Evolutionary conservation across 2,888 invertebrate species (phyloP), one percentile per base, ranked within the genome.

Genomic region (Phania funesta): DNA sequence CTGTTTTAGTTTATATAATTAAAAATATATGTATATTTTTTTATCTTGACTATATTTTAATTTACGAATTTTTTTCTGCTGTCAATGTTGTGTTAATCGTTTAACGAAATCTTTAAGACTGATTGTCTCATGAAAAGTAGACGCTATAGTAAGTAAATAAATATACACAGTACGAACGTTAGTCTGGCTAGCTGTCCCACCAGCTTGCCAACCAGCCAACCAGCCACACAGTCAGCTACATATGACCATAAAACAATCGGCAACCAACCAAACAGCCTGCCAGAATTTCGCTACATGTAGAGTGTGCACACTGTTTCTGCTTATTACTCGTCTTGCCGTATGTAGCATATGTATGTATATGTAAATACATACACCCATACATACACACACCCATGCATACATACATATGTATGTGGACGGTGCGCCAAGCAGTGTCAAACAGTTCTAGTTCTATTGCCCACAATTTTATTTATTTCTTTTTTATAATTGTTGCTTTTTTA

Each of bases 51-150:
- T 58, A 58, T 16, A 13, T 74, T 67, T 74, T 67, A 68, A 54
- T 78, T 65, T 65, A n/a, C 16, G 18, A 56, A 22, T 54, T 41
- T 35, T 32, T 52, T 46, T 73, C n/a, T 44, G 68, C 52, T 76
- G 76, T 65, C 65, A 64, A 58, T 56, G 60, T 60, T 80, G 80
- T 89, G 88, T 88, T 89, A 87, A 87, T 87, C 87, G 88, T 85
- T 87, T 85, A 86, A 87, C 89, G 89, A 87, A 88, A 89, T 88
- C 87, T 87, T 87, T 84, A 87, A 88, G 88, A 89, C 89, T 89
- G 89, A 89, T 85, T 85, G 80, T 80, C 74, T 68, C 76, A 79
- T 74, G 78, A 82, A 78, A 70, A 67, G 78, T 82, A 64, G 74
- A 75, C 82, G 70, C 70, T 75, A 48, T 78, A 82, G 77, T 82